These are phyloP conservation scores for Sciurus vulgaris DNA, from an alignment of 2,797 vertebrate species.

Conservation along the genomic window DNA sequence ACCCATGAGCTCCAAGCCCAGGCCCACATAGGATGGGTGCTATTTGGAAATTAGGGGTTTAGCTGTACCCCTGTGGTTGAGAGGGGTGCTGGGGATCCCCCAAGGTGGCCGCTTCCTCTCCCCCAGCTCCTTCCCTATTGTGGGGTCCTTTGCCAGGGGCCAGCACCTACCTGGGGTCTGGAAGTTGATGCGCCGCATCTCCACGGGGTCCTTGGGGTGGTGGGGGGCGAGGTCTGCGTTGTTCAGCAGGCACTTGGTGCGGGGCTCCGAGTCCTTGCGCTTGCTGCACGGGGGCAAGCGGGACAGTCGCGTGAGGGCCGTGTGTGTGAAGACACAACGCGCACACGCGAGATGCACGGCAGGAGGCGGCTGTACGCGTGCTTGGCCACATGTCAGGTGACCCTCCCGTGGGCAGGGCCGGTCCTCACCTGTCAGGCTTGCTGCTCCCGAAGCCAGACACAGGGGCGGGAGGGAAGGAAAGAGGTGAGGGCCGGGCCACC, in stretches of 20 bases:
- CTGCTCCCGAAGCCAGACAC: conserved; percentile 91
- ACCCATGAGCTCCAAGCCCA: accelerated
- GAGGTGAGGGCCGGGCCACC: conserved; percentile 68
- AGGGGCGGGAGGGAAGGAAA: conserved; percentile 53
- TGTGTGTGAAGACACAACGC: too few species aligned
- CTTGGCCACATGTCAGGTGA: too few species aligned
- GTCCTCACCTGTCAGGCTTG: conserved; percentile 99
- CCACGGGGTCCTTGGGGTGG: conserved; percentile 98
- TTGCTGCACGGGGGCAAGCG: conserved; percentile 88
- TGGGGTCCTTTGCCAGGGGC: accelerated
- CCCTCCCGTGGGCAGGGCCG: too few species aligned
- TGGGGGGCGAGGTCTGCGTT: conserved; percentile 96
- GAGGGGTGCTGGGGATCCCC: accelerated
- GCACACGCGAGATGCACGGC: accelerated
- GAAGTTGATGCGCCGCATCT: conserved; percentile 99
- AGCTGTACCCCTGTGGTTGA: accelerated
- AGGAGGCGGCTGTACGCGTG: accelerated
- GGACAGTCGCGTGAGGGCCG: accelerated
- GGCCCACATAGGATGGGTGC: accelerated
- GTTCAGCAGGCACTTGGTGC: conserved; percentile 97
- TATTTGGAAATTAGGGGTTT: accelerated
- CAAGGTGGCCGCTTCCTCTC: accelerated
- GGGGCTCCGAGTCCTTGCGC: conserved; percentile 96
- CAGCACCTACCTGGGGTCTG: conserved; percentile 95
- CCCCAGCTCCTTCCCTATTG: accelerated